Evolutionary conservation across 2,797 vertebrate species (phyloP), one percentile per base, ranked within the genome.

Genomic region (Neopelma chrysocephalum): DNA sequence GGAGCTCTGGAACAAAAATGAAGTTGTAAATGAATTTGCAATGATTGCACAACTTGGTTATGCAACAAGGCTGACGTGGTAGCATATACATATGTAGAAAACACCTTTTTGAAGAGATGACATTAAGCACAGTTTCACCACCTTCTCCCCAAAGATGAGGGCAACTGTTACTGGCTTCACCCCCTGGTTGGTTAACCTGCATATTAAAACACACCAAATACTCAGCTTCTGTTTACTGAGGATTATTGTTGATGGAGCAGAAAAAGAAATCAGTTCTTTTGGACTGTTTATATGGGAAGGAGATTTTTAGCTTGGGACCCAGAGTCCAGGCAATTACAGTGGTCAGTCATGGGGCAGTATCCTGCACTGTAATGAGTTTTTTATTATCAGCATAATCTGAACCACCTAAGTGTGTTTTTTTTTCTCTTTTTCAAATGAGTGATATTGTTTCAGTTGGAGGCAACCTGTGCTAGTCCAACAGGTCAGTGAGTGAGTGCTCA

Each of bases 1-100:
- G 89, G 60, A 89, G 64, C 53, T 34, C 53, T 87, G 88, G 75
- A 93, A 58, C 48, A 75, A 87, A 86, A 83, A 86, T 42, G 82
- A 64, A 92, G 90, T 92, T 85, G 90, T 72, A 96, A 94, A 94
- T 94, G 92, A 82, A 65, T 89, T 79, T 96, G 86, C 75, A 89
- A 2, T 34, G 84, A 81, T 97, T 96, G 88, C 94, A 92, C 95
- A 97, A 97, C 65, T 36, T 0, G 2, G 68, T 97, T 97, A 87
- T 90, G 94, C 91, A 96, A 96, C 0, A 1, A 73, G 83, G 83
- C 88, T 95, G 93, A 87, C 15, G 53, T 78, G 86, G 87, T 90
- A 71, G 93, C 1, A 0, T 78, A 50, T 94, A 43, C 83, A 71
- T 82, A 57, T 96, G 93, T 51, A 96, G 90, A 95, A 94, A 94